Base-by-base conservation (phyloP, 2,797 vertebrate genomes). In the Gallinago solitaria region DNA sequence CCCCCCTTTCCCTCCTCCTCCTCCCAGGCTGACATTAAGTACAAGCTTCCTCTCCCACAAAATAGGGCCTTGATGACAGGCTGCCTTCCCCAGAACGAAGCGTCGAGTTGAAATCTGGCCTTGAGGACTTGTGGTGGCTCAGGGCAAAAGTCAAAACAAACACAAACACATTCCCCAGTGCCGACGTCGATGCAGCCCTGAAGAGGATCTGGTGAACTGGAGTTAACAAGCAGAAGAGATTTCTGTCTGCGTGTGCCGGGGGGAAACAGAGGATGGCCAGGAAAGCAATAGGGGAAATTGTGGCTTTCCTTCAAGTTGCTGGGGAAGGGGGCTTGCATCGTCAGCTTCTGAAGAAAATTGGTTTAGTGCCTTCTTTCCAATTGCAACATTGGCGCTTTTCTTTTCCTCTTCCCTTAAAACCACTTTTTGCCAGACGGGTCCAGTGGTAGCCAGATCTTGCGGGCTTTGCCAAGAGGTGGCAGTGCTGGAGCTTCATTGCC, bases 121-220 rank as follows among this genome's bases (percentile, higher is more conserved):
- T 83, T 74, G 83, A 87, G 90, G 89, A 83, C 65, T 90, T 92
- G 92, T 67, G 87, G 94, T 67, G 80, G 83, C 76, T 83, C 68
- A 63, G 78, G 59, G 85, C 83, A 92, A 76, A 90, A 92, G 61
- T 88, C 87, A 79, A 85, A 88, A 70, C 76, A 79, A 92, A 88
- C 76, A 93, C 71, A 91, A 95, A 93, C 83, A 80, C 82, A 80
- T 91, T 92, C 82, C 82, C 91, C 54, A 68, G 53, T 48, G 69
- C 60, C 59, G 43, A 91, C 33, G 48, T 93, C 32, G n/a, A 50
- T 11, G 68, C 25, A 79, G 25, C 57, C 41, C 79, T 18, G 23
- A 63, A 61, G 84, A 89, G 67, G 71, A 86, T 63, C 35, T 4
- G 27, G 28, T 2, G 12, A 91, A n/a, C 54, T 6, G 1, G 41